phyloP scores from a whole-genome alignment of 2,888 invertebrate genomes.

The Ctenicera cuprea region DNA sequence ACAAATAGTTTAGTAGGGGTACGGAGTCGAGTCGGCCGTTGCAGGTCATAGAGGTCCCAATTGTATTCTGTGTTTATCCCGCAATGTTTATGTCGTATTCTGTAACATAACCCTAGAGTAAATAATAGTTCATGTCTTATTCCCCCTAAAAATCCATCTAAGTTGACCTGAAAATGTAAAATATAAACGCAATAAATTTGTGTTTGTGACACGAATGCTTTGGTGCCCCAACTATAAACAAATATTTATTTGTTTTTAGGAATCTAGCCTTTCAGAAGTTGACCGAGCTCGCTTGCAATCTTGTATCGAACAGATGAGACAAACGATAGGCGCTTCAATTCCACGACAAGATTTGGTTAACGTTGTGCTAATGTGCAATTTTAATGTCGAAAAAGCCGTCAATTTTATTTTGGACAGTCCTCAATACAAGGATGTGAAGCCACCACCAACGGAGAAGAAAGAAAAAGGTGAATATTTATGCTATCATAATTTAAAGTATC shows the following conservation, averaged over 20 bases:
- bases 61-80: too few relatives aligned
- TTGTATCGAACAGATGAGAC: slow-evolving; percentile 88
- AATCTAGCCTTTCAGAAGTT: slow-evolving; percentile 76
- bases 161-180: too few relatives aligned
- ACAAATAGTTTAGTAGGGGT: not conserved
- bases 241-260: slow-evolving; percentile 52
- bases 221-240: too few relatives aligned
- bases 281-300: slow-evolving; percentile 86
- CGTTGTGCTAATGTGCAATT: slow-evolving; percentile 83
- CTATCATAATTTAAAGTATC: too few relatives aligned
- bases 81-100: too few relatives aligned
- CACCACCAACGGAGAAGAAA: slow-evolving; percentile 56
- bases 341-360: slow-evolving; percentile 84
- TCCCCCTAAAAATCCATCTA: too few relatives aligned
- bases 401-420: slow-evolving; percentile 77
- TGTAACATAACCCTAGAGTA: too few relatives aligned
- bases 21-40: too few relatives aligned
- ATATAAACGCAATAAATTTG: too few relatives aligned
- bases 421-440: slow-evolving; percentile 54
- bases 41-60: too few relatives aligned
- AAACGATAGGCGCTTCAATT: slow-evolving; percentile 85
- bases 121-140: too few relatives aligned
- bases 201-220: too few relatives aligned
- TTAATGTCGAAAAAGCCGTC: slow-evolving; percentile 83
- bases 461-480: slow-evolving; percentile 68